phyloP scores from a whole-genome alignment of 2,113 vertebrate genomes.

The Triplophysa dalaica region DNA sequence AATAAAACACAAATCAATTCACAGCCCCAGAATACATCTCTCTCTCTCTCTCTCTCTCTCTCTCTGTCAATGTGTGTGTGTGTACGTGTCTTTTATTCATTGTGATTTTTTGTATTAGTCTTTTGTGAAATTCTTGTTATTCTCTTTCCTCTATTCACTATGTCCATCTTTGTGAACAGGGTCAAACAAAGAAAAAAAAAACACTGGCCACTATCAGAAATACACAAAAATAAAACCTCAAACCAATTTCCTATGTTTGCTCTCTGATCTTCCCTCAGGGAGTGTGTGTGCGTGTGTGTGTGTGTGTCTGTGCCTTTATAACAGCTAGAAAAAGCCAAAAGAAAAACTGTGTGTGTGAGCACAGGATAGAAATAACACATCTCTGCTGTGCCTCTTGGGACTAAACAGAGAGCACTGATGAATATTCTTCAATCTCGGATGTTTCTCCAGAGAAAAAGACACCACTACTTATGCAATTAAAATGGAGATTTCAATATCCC shows the following conservation, averaged over 20 bases:
- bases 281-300: neutral
- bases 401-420: too few relatives aligned
- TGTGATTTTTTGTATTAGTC: neutral
- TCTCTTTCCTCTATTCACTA: conserved; percentile 9
- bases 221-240: conserved; percentile 34
- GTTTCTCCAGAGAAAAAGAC: too few relatives aligned
- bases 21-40: neutral
- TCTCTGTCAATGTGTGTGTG: neutral
- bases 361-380: too few relatives aligned
- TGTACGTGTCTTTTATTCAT: neutral
- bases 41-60: too few relatives aligned
- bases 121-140: conserved; percentile 29
- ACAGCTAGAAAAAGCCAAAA: conserved; percentile 4
- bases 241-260: conserved; percentile 50
- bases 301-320: conserved; percentile 18
- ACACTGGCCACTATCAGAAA: conserved; percentile 31
- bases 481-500: too few relatives aligned
- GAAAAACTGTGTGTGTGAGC: neutral
- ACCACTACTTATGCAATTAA: neutral
- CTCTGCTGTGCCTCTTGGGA: too few relatives aligned
- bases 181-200: conserved; percentile 23
- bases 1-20: conserved; percentile 18
- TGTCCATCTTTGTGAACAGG: conserved; percentile 29
- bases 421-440: too few relatives aligned
- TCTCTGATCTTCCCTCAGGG: conserved; percentile 34